Evolutionary conservation across 2,797 vertebrate species (phyloP).

Genomic region (Mus caroli): DNA sequence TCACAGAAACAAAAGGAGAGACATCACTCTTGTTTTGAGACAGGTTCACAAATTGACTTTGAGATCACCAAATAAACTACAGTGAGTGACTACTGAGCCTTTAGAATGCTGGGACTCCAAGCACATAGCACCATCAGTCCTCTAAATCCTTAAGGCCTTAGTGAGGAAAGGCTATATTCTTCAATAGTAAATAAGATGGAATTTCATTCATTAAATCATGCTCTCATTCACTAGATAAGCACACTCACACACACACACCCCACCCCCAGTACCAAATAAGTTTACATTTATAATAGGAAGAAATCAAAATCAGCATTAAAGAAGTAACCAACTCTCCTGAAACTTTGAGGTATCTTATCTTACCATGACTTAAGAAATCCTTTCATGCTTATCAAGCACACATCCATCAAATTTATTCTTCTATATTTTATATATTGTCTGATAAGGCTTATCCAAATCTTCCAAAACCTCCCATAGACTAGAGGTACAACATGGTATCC

Average conservation of each 20-base stretch:
- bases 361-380: conserved; percentile 3
- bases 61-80: not conserved
- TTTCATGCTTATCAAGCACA: not conserved
- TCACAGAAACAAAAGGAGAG: not conserved
- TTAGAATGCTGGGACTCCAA: not conserved
- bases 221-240: conserved; percentile 10
- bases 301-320: conserved; percentile 17
- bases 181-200: conserved; percentile 1
- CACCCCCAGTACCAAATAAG: conserved; percentile 14
- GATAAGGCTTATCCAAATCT: not conserved
- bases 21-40: not conserved
- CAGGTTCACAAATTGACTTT: not conserved
- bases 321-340: not conserved
- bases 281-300: conserved; percentile 40
- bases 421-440: conserved; percentile 6
- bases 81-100: not conserved
- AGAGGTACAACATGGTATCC: not conserved
- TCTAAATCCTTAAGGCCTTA: not conserved
- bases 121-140: too few species aligned
- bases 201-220: conserved; percentile 23
- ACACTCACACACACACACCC: not conserved
- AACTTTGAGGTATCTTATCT: not conserved
- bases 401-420: not conserved
- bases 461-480: not conserved
- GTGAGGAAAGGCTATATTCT: conserved; percentile 21